Base-by-base conservation (phyloP, 2,113 vertebrate genomes). In the Macaca nemestrina region DNA sequence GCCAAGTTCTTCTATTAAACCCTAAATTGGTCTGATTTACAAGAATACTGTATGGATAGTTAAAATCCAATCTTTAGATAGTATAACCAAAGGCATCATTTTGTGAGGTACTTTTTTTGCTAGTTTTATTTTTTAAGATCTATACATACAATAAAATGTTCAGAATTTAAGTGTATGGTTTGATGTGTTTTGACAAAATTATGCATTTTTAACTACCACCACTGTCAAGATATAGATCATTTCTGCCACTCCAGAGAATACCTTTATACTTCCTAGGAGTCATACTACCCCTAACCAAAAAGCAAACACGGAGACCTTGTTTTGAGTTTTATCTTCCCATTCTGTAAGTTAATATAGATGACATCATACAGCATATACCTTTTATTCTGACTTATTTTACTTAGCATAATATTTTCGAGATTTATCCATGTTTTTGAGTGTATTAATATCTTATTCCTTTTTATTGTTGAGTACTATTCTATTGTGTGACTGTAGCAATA, bases 401-500 rank as follows among this genome's bases (percentile, higher is more conserved):
- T 85, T 85, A 81, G 79, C 52, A n/a, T 85, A 70, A 27, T 75
- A 72, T 83, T 95, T 88, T 83, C 82, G 64, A 95, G 27, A 17
- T 50, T n/a, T 97, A 8, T 96, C 43, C 30, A 22, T 38, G 27
- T 35, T 52, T 3, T 38, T 95, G 68, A 72, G 32, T 75, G 23
- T 68, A 86, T 95, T 91, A 55, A 81, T 80, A 82, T 8, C 17
- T 70, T 81, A 35, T 35, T 78, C 18, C 9, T 61, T 96, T 61
- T 83, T 86, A 50, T 83, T 64, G 57, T 35, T 67, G 45, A 91
- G 10, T 40, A 64, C 32, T n/a, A 30, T 57, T 87, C 40, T 88
- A 32, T 55, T 73, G 43, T 92, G 14, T 83, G 22, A 96, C 75
- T 27, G 64, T 8, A 45, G 61, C 45, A 83, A 45, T 59, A 23